Evolutionary conservation across 2,113 vertebrate genomes (phyloP).

Genomic region (Meriones unguiculatus): DNA sequence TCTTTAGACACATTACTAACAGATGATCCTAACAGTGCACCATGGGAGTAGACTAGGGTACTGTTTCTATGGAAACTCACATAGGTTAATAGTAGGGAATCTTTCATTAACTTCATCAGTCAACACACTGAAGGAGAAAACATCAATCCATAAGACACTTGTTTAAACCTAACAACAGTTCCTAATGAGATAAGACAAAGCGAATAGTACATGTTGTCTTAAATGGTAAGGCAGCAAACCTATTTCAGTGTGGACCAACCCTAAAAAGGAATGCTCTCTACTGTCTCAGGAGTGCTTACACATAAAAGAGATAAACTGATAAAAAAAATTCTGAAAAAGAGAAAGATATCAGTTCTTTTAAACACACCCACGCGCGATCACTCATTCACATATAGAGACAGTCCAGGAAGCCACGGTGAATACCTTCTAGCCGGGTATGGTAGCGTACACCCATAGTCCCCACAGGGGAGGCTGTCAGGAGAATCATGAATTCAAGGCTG

Average conservation of each 20-base stretch:
- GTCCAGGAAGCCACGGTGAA: neutral
- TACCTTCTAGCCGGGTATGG: neutral
- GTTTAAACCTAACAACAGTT: slow-evolving; percentile 24
- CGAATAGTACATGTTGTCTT: neutral
- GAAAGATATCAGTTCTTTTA: neutral
- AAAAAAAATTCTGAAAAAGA: slow-evolving; percentile 30
- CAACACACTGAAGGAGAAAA: neutral
- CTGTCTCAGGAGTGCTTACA: neutral
- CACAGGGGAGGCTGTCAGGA: neutral
- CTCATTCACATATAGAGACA: neutral
- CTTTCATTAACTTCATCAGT: neutral
- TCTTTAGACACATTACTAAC: slow-evolving; percentile 18
- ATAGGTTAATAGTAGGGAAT: slow-evolving; percentile 20
- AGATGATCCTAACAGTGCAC: neutral
- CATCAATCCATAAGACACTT: slow-evolving; percentile 30
- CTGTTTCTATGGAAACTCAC: slow-evolving; percentile 31
- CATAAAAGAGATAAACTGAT: slow-evolving; percentile 22
- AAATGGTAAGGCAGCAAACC: slow-evolving; percentile 34
- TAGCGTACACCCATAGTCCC: neutral
- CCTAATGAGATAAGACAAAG: slow-evolving; percentile 27
- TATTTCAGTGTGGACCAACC: slow-evolving; percentile 28
- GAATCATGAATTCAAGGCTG: neutral
- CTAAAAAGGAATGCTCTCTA: slow-evolving; percentile 35
- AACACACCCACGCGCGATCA: neutral
- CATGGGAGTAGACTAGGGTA: neutral